Evolutionary conservation across 2,113 vertebrate genomes (phyloP).

Genomic region (Herpailurus yagouaroundi): DNA sequence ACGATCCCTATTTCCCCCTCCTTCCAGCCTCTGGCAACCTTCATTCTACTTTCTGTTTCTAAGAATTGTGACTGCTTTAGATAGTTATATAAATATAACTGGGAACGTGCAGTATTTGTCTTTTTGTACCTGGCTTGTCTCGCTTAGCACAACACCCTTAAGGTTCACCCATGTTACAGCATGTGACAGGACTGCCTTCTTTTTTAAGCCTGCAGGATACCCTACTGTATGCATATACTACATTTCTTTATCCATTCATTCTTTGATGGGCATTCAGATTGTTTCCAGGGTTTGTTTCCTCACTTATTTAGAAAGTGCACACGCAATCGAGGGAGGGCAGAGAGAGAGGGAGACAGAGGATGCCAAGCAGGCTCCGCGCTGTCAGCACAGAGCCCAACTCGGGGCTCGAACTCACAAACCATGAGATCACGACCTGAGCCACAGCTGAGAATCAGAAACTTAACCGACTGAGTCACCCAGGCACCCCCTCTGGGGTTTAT

Average conservation of each 20-base stretch:
- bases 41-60: background rate
- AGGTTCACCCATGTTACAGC: background rate
- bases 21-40: background rate
- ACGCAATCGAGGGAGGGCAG: too few relatives aligned
- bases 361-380: too few relatives aligned
- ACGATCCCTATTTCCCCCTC: background rate
- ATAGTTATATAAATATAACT: background rate
- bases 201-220: background rate
- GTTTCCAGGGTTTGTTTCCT: background rate
- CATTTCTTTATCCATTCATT: background rate
- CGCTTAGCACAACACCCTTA: background rate
- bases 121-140: background rate
- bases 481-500: too few relatives aligned
- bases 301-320: background rate
- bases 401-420: too few relatives aligned
- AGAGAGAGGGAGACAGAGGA: too few relatives aligned
- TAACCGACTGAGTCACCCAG: too few relatives aligned
- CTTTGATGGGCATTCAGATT: background rate
- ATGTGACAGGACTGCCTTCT: background rate
- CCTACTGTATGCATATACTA: accelerated
- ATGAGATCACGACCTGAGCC: too few relatives aligned
- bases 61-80: background rate
- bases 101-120: background rate
- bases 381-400: too few relatives aligned
- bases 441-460: too few relatives aligned